Conservation (phyloP, 2,797 vertebrate genomes). For the Cossypha caffra region DNA sequence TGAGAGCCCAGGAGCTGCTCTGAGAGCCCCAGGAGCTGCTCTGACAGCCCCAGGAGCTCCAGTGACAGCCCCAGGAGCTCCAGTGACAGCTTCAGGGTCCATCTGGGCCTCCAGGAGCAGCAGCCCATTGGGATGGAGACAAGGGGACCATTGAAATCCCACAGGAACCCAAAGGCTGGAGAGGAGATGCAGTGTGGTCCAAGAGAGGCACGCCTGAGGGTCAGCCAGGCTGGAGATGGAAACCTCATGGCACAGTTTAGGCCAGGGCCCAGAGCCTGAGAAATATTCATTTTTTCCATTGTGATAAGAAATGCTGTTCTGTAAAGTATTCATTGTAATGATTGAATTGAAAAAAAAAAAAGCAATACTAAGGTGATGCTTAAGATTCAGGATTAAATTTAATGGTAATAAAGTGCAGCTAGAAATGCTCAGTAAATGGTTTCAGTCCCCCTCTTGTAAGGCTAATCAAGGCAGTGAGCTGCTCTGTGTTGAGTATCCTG, state of each 20-base stretch:
- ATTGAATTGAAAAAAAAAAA: background rate
- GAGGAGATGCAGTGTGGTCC: rapidly evolving
- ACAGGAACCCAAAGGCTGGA: rapidly evolving
- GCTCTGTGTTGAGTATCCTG: background rate
- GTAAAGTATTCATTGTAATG: background rate
- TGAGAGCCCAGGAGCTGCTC: no score
- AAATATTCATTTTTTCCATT: background rate
- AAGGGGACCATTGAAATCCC: rapidly evolving
- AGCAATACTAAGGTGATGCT: background rate
- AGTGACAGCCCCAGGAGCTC: no score
- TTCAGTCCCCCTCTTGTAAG: background rate
- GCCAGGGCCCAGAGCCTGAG: background rate
- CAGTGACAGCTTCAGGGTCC: no score
- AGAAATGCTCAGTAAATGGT: slow-evolving; percentile 42
- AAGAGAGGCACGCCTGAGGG: rapidly evolving
- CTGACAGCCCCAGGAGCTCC: no score
- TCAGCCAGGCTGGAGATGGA: background rate
- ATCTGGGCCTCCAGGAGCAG: background rate
- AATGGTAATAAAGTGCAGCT: background rate
- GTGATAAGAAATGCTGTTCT: background rate
- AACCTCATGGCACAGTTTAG: background rate
- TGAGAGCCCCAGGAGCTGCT: no score
- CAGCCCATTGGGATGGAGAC: background rate
- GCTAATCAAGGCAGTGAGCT: background rate
- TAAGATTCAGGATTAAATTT: background rate